Base-by-base conservation (phyloP, 2,113 vertebrate genomes). In the Paradisaea rubra region DNA sequence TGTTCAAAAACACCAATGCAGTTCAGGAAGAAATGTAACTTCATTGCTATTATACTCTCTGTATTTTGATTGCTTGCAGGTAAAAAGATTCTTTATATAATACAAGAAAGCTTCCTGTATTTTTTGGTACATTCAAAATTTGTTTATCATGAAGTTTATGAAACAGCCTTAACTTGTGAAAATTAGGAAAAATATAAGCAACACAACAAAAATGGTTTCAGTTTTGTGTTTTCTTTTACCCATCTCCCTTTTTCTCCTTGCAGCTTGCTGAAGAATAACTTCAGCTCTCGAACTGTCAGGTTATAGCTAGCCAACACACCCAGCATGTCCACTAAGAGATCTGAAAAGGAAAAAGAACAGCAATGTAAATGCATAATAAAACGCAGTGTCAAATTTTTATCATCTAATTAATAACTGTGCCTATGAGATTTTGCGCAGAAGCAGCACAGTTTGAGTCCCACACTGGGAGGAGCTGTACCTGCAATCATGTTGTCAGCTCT, bases 181-280 rank as follows among this genome's bases (percentile, higher is more conserved):
- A 72, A 41, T n/a, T 4, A 94, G 12, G 15, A 65, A 76, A 81
- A 93, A 64, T 11, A 45, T 1, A 83, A 86, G 30, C 16, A 70
- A 72, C 7, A 35, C 0, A 1, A 63, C 1, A 80, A 80, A 81
- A 84, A 66, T 76, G 2, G n/a, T 94, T 91, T 64, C 8, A 41
- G n/a, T 49, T 87, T 61, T 66, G 24, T 56, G 17, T 50, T 73
- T 64, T 91, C n/a, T 94, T 97, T 98, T 98, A 99, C 99, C 99
- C 99, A 99, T 97, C 98, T 99, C 96, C 98, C 98, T 97, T 98
- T 98, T 95, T 99, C 98, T 97, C 99, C 99, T 97, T 99, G 99
- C 89, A 99, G 98, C 95, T 99, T 99, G 98, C 99, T 99, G 98
- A 99, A 99, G 97, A 99, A 99, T 16, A 99, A 97, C 97, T 99